These are phyloP conservation scores for Maylandia zebra DNA, from an alignment of 2,113 vertebrate species.

Conservation along the genomic window DNA sequence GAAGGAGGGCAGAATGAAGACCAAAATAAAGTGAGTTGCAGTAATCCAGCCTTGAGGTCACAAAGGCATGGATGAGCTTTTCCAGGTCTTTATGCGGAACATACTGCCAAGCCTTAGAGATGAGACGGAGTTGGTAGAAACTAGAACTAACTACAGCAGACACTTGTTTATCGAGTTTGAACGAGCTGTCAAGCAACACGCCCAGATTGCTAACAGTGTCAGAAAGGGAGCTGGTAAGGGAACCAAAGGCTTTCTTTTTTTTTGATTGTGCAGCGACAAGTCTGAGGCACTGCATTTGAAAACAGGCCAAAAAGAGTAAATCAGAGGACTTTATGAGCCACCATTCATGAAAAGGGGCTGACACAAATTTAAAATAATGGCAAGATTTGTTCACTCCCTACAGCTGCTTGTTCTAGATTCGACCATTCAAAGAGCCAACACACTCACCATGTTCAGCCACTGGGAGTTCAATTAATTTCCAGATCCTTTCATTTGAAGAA, in stretches of 20 bases:
- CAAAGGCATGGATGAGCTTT: no score
- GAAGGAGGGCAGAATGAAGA: no score
- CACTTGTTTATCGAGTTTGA: no score
- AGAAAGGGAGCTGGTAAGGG: no score
- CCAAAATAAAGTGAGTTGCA: no score
- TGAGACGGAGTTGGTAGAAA: no score
- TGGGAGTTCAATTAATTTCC: slow-evolving; percentile 57
- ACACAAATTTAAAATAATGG: slow-evolving; percentile 57
- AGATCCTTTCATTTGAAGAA: slow-evolving; percentile 58
- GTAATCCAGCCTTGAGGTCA: no score
- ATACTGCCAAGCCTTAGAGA: no score
- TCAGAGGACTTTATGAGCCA: background rate
- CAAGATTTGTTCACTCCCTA: slow-evolving; percentile 14
- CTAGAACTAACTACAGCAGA: no score
- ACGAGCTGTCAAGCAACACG: no score
- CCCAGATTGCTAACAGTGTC: no score
- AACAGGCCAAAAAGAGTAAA: background rate
- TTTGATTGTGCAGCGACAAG: background rate
- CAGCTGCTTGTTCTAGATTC: slow-evolving; percentile 40
- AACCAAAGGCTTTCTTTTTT: background rate
- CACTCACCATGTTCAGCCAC: slow-evolving; percentile 44
- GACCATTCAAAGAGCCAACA: slow-evolving; percentile 22
- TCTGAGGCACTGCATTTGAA: background rate
- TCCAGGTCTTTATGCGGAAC: no score
- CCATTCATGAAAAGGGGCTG: slow-evolving; percentile 15